phyloP scores from a whole-genome alignment of 1,140 invertebrate species.

The Nixonia krombeini region DNA sequence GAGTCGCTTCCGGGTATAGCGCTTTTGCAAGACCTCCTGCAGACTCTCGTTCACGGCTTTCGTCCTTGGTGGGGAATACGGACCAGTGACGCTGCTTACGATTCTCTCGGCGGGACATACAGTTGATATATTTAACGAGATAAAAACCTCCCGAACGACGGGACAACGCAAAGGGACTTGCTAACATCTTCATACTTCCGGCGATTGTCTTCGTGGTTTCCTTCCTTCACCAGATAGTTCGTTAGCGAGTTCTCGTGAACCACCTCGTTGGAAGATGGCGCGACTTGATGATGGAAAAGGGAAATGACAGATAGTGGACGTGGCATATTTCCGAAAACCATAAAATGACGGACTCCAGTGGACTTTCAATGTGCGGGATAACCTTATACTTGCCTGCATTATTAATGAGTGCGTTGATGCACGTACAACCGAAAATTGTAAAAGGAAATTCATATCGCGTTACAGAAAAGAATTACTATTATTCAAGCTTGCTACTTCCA shows the following conservation, averaged over 20 bases:
- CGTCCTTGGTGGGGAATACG: not conserved
- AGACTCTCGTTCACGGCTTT: not conserved
- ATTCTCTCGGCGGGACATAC: slow-evolving; percentile 28
- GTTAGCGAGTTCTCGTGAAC: not conserved
- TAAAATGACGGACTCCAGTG: not conserved
- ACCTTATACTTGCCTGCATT: not conserved
- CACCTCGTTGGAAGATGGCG: not conserved
- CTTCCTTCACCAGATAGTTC: not conserved
- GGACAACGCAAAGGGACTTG: slow-evolving; percentile 31
- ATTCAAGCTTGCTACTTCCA: no score
- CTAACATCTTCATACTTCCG: slow-evolving; percentile 34
- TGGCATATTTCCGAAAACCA: not conserved
- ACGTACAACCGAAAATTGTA: no score
- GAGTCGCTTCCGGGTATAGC: not conserved
- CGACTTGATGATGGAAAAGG: not conserved
- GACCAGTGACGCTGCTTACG: slow-evolving; percentile 19
- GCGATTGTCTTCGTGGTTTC: slow-evolving; percentile 26
- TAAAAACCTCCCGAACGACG: slow-evolving; percentile 14
- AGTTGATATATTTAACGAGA: slow-evolving; percentile 37
- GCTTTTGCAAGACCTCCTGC: not conserved
- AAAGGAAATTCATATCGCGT: no score
- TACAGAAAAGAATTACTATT: no score
- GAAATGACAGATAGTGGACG: not conserved
- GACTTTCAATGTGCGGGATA: not conserved
- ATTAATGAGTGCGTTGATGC: not conserved